These are phyloP conservation scores for Papilio aristodemus DNA, from an alignment of 1,140 invertebrate genomes.

Conservation along the genomic window DNA sequence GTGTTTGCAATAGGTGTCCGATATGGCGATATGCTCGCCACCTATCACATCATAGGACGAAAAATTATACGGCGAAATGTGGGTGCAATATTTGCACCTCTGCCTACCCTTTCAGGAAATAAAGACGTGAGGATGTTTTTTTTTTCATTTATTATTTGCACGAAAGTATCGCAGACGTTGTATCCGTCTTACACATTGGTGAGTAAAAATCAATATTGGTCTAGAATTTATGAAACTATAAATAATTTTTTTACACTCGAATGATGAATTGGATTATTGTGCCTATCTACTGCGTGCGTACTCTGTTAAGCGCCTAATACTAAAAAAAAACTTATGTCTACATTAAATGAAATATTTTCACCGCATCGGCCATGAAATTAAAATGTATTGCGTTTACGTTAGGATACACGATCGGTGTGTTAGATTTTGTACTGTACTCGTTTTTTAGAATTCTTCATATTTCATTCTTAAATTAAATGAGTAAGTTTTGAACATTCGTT, in stretches of 20 bases:
- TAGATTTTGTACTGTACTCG: constrained; percentile 14
- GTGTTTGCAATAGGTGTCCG: no score
- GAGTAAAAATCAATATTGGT: constrained; percentile 20
- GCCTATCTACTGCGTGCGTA: constrained; percentile 7
- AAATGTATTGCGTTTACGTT: constrained; percentile 28
- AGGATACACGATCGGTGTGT: background rate
- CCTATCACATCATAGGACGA: no score
- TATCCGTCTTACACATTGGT: constrained; percentile 10
- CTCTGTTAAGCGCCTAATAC: constrained; percentile 23
- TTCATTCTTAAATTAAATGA: background rate
- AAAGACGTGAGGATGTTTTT: no score
- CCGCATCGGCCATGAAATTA: constrained; percentile 29
- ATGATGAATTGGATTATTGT: constrained; percentile 25
- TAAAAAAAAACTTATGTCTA: constrained; percentile 30
- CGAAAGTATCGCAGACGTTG: background rate
- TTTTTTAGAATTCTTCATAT: background rate
- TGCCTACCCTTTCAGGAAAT: no score
- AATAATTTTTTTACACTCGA: constrained; percentile 22
- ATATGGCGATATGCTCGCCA: no score
- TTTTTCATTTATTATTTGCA: background rate
- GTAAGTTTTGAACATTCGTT: no score
- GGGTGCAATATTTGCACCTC: no score
- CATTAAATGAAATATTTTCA: constrained; percentile 34
- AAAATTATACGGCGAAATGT: no score
- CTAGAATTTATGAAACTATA: constrained; percentile 27